Evolutionary conservation across 2,113 vertebrate species (phyloP), one percentile per base, ranked within the genome.

Genomic region (Osmerus eperlanus): DNA sequence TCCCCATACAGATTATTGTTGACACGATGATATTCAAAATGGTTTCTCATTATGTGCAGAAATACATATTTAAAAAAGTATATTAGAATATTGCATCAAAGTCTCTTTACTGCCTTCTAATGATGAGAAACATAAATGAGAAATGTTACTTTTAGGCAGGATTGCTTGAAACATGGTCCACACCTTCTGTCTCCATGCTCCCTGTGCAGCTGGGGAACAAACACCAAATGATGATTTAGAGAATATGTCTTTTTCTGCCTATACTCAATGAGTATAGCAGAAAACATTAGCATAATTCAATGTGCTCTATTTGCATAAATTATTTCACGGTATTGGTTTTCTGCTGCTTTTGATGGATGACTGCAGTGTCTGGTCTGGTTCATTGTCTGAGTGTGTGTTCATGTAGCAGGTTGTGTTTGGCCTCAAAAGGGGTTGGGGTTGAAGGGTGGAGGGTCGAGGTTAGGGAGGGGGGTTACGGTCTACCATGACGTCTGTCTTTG

Each of bases 401-500:
- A 2, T 51, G 13, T 56, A 61, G 69, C 63, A 59, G 81, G 76
- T 78, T 81, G 80, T 80, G 84, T 78, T 83, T 84, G 75, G 82
- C 83, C 78, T 61, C 72, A 68, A 78, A 76, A 79, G 65, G 68
- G 83, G 78, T 68, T 14, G 65, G 68, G 83, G 78, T 68, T 14
- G 8, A 3, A 36, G 75, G 70, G 53, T 59, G 36, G n/a, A 21
- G 32, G 64, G 64, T 7, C 41, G 66, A 67, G 86, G 84, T 87
- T 78, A 81, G 67, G 81, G 70, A 9, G 70, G 4, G 58, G 67
- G 66, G 75, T 86, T 29, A 63, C 56, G 69, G 72, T 83, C 67
- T 18, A 52, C 78, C 78, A 72, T 74, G 82, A 85, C 79, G 70
- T 80, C 79, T 73, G 80, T 76, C 84, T 85, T 85, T 88, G 85